These are phyloP conservation scores for Desoria tigrina DNA, from an alignment of 2,888 invertebrate species.

Conservation along the genomic window DNA sequence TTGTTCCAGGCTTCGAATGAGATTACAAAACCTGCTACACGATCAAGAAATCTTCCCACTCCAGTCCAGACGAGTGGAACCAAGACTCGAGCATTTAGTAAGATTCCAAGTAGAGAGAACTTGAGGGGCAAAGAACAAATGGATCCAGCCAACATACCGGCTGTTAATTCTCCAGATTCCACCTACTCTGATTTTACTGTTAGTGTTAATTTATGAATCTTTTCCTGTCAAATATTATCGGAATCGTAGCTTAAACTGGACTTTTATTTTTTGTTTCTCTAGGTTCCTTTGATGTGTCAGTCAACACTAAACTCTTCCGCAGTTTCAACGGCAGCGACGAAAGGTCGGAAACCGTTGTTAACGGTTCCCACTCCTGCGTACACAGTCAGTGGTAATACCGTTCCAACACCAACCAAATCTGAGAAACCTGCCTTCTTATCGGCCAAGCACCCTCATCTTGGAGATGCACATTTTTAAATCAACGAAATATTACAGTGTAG, in stretches of 20 bases:
- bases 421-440: too few relatives aligned
- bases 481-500: too few relatives aligned
- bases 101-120: not conserved
- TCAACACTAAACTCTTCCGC: constrained; percentile 39
- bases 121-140: constrained; percentile 16
- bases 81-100: not conserved
- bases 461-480: too few relatives aligned
- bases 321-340: not conserved
- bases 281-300: constrained; percentile 39
- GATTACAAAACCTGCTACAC: constrained; percentile 1
- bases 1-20: not conserved
- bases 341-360: constrained; percentile 15
- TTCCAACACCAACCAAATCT: too few relatives aligned
- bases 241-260: too few relatives aligned
- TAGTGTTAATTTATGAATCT: constrained; percentile 12
- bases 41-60: not conserved
- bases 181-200: constrained; percentile 42
- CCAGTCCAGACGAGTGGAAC: not conserved
- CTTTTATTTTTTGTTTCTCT: too few relatives aligned
- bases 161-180: constrained; percentile 24
- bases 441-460: too few relatives aligned
- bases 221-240: not conserved
- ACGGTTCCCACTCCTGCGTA: constrained; percentile 7
- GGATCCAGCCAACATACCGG: not conserved
- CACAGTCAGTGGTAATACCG: too few relatives aligned